Base-by-base conservation (phyloP, 2,888 invertebrate genomes). In the Mesodorylaimus sp. region DNA sequence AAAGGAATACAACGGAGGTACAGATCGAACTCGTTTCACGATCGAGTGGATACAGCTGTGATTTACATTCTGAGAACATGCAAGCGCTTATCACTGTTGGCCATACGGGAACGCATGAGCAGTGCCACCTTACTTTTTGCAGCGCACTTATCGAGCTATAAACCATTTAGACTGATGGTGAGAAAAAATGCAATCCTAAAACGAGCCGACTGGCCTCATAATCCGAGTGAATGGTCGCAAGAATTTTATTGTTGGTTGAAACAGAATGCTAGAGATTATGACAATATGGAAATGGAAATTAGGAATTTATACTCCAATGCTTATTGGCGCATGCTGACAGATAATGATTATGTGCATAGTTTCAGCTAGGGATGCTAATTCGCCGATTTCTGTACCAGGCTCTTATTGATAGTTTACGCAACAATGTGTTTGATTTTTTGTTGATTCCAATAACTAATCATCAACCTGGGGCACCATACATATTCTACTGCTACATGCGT, bases 101-200 rank as follows among this genome's bases (percentile, higher is more conserved):
- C 50, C 10, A 59, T 68, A 13, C 75, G 81, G 5, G 83, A 84
- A 64, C 74, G 79, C 59, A 74, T 85, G 51, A 83, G 83, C 2
- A 81, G 83, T 1, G 74, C 79, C 0, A 83, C 83, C 0, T 73
- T 82, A 19, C 67, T 84, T 39, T 70, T 83, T 16, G 70, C 83
- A 41, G 81, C 79, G 0, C 73, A 73, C 44, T 70, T 77, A 55
- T 48, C 42, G 7, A 51, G 53, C 3, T 41, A 46, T 7, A 41
- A 52, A 23, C 26, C 44, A 21, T 48, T 50, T 10, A 56, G 56
- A 3, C 54, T 67, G 3, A 53, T 59, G 46, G 75, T 85, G 1
- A 70, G 85, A 41, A 73, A 77, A 45, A 81, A 81, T 61, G 81
- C 77, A 1, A 75, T 83, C 10, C 73, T 84, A 73, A 79, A 65